These are phyloP conservation scores for Steinernema feltiae DNA, from an alignment of 1,140 invertebrate species.

Conservation along the genomic window DNA sequence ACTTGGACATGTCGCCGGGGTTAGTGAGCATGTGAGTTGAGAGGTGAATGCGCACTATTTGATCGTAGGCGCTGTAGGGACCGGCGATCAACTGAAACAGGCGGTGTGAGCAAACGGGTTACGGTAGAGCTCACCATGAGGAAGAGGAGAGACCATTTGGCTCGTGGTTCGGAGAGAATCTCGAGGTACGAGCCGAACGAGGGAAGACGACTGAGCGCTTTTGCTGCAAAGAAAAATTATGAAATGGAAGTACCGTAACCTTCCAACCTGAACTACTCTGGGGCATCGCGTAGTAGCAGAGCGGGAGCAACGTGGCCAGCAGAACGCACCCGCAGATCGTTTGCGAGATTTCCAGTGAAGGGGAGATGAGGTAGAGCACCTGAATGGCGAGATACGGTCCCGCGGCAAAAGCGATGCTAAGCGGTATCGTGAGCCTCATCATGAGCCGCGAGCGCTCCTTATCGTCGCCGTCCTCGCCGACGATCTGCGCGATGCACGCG, in stretches of 20 bases:
- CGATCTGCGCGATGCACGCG: slow-evolving; percentile 32
- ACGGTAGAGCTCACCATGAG: slow-evolving; percentile 24
- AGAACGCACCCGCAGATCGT: slow-evolving; percentile 32
- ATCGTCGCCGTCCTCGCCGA: slow-evolving; percentile 41
- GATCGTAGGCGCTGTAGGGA: slow-evolving; percentile 42
- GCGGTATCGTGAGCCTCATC: slow-evolving; percentile 38
- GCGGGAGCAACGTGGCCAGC: slow-evolving; percentile 30
- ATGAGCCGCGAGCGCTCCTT: slow-evolving; percentile 37
- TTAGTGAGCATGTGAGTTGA: slow-evolving; percentile 34
- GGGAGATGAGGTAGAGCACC: slow-evolving; percentile 34
- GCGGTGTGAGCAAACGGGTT: neutral
- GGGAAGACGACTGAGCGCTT: slow-evolving; percentile 5
- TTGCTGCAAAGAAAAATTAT: too few relatives aligned
- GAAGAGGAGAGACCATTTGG: slow-evolving; percentile 33
- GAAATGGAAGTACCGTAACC: neutral
- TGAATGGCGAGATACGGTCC: slow-evolving; percentile 41
- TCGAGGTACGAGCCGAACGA: slow-evolving; percentile 22
- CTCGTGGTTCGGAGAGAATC: slow-evolving; percentile 17
- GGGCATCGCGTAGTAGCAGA: slow-evolving; percentile 8
- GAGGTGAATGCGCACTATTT: slow-evolving; percentile 36
- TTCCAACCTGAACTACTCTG: neutral
- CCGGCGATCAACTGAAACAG: slow-evolving; percentile 33
- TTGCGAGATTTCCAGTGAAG: slow-evolving; percentile 34
- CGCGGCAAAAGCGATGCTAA: slow-evolving; percentile 40
- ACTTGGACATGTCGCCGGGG: slow-evolving; percentile 36